These are phyloP conservation scores for Oryzias sinensis DNA, from an alignment of 2,797 vertebrate genomes.

Conservation along the genomic window DNA sequence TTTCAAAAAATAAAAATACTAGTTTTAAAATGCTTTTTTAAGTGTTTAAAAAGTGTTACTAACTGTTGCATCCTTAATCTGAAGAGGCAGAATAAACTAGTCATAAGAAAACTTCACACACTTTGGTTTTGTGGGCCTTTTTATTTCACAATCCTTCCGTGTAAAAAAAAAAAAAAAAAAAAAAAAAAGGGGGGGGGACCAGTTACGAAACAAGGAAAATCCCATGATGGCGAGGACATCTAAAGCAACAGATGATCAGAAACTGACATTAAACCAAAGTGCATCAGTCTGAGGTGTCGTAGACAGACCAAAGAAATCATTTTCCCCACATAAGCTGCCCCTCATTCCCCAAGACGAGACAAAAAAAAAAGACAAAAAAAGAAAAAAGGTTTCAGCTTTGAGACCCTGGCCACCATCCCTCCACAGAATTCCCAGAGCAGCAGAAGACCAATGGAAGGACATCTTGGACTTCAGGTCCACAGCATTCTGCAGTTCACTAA, in stretches of 20 bases:
- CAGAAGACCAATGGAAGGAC: conserved; percentile 62
- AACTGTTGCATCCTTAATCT: not conserved
- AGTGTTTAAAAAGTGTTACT: too few species aligned
- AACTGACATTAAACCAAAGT: conserved; percentile 73
- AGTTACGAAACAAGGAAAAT: conserved; percentile 55
- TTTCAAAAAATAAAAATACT: too few species aligned
- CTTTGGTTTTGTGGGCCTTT: conserved; percentile 78
- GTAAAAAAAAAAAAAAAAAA: conserved; percentile 79
- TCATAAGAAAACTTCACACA: conserved; percentile 15
- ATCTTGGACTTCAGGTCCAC: conserved; percentile 63
- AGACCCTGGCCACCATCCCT: conserved; percentile 64
- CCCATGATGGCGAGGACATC: conserved; percentile 45
- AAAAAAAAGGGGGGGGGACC: conserved; percentile 71
- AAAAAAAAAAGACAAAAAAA: not conserved
- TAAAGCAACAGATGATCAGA: conserved; percentile 56
- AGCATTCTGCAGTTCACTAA: conserved; percentile 78
- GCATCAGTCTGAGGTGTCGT: conserved; percentile 70
- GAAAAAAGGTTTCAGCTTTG: not conserved
- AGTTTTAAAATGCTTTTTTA: too few species aligned
- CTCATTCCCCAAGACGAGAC: conserved; percentile 40
- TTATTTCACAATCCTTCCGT: conserved; percentile 83
- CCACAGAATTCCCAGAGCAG: conserved; percentile 70
- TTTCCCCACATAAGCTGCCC: conserved; percentile 57
- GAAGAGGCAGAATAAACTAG: not conserved
- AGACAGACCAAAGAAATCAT: conserved; percentile 64